These are phyloP conservation scores for Nephrotoma appendiculata DNA, from an alignment of 2,888 invertebrate genomes.

Conservation along the genomic window DNA sequence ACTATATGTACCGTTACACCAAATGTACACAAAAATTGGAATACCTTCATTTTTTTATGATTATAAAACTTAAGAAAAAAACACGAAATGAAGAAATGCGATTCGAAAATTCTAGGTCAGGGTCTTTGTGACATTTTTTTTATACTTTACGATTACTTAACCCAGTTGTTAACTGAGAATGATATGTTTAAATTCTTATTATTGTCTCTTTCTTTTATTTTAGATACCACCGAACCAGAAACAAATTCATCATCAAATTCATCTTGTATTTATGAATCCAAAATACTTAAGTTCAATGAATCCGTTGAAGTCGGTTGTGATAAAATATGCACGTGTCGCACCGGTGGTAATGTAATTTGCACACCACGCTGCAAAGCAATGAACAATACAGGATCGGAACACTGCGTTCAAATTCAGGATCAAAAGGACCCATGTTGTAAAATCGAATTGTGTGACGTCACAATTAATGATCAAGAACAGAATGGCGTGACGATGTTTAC, in stretches of 20 bases:
- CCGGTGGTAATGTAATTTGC: constrained; percentile 57
- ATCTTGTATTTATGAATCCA: constrained; percentile 35
- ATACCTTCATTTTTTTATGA: not conserved
- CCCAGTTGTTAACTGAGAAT: not conserved
- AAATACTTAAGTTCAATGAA: constrained; percentile 55
- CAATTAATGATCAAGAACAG: constrained; percentile 59
- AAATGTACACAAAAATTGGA: not conserved
- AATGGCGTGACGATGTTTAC: constrained; percentile 19
- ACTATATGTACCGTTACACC: not conserved
- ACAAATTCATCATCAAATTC: not conserved
- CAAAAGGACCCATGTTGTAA: constrained; percentile 74
- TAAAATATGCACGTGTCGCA: constrained; percentile 60
- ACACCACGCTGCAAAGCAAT: constrained; percentile 50
- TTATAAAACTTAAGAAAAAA: not conserved
- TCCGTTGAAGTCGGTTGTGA: constrained; percentile 69
- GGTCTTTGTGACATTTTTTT: not conserved
- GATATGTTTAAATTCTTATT: not conserved
- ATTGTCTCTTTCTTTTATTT: constrained; percentile 3
- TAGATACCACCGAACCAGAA: constrained; percentile 1
- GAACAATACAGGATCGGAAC: constrained; percentile 42
- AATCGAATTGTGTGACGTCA: constrained; percentile 73
- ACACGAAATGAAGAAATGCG: not conserved
- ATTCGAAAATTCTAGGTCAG: not conserved
- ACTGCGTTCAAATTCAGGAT: constrained; percentile 70
- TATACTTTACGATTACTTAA: not conserved